Conservation (phyloP, 2,113 vertebrate genomes). For the Hystrix cristata region DNA sequence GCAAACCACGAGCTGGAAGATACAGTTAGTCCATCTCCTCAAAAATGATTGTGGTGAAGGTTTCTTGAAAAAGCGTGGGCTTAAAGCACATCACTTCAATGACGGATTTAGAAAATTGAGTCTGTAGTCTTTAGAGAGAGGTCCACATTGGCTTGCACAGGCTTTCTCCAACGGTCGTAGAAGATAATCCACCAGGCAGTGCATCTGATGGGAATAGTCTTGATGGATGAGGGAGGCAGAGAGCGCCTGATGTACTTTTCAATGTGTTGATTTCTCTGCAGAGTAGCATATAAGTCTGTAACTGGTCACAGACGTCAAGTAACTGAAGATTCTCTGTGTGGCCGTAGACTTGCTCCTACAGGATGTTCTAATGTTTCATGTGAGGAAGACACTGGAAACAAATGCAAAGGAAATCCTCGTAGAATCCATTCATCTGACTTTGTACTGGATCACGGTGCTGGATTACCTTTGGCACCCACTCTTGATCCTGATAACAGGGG, state of each 20-base stretch:
- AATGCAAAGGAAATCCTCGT: slow-evolving; percentile 5
- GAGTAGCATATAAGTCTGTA: not conserved
- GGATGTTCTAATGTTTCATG: not conserved
- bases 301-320: not conserved
- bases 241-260: slow-evolving; percentile 15
- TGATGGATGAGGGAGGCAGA: not conserved
- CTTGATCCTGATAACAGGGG: slow-evolving; percentile 37
- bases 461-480: not conserved
- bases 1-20: slow-evolving; percentile 36
- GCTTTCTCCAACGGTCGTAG: not conserved
- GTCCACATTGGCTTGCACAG: slow-evolving; percentile 29
- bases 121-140: slow-evolving; percentile 46
- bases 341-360: not conserved
- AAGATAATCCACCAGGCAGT: not conserved
- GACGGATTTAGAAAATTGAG: slow-evolving; percentile 63
- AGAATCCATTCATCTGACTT: slow-evolving; percentile 31
- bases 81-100: slow-evolving; percentile 43
- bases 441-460: slow-evolving; percentile 27
- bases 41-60: slow-evolving; percentile 64
- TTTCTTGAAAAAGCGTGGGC: slow-evolving; percentile 70
- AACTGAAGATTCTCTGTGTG: not conserved
- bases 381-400: not conserved
- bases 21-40: slow-evolving; percentile 51
- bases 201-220: not conserved
- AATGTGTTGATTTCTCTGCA: slow-evolving; percentile 38